A percentile compares a stretch with the other conserved stretches of the same genome.
phyloP scores from a whole-genome alignment of 2,113 vertebrate species.

The Dasyurus viverrinus region DNA sequence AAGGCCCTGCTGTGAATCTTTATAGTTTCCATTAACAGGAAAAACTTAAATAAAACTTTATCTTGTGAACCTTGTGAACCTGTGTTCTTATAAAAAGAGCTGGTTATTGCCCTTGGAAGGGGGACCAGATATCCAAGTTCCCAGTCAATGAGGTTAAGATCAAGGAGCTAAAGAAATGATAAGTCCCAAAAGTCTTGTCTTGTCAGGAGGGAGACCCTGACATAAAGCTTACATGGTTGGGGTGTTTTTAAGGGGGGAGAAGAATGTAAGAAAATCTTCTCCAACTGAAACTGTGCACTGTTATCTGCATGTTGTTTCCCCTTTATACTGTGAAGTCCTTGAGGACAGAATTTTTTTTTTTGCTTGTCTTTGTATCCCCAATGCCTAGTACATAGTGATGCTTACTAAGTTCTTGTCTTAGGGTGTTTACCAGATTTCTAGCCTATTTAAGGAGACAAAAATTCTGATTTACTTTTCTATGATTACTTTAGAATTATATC shows the following conservation, averaged over 20 bases:
- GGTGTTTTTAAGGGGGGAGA: not conserved
- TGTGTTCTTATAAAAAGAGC: not conserved
- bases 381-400: not conserved
- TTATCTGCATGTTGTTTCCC: not conserved
- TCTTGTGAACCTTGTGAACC: not conserved
- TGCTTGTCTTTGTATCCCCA: not conserved
- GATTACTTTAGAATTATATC: not conserved
- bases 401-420: not conserved
- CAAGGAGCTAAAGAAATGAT: not conserved
- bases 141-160: not conserved
- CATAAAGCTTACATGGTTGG: not conserved
- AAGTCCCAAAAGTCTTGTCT: not conserved
- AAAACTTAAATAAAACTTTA: constrained; percentile 1
- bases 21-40: not conserved
- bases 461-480: not conserved
- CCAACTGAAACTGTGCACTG: not conserved
- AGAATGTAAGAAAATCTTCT: not conserved
- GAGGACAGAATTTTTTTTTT: not conserved
- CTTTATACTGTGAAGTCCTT: not conserved
- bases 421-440: not conserved
- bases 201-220: not conserved
- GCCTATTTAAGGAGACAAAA: not conserved
- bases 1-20: not conserved
- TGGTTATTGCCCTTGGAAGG: not conserved
- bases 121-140: not conserved